Conservation (phyloP, 2,113 vertebrate species). For the Petrocephalus zakoni region DNA sequence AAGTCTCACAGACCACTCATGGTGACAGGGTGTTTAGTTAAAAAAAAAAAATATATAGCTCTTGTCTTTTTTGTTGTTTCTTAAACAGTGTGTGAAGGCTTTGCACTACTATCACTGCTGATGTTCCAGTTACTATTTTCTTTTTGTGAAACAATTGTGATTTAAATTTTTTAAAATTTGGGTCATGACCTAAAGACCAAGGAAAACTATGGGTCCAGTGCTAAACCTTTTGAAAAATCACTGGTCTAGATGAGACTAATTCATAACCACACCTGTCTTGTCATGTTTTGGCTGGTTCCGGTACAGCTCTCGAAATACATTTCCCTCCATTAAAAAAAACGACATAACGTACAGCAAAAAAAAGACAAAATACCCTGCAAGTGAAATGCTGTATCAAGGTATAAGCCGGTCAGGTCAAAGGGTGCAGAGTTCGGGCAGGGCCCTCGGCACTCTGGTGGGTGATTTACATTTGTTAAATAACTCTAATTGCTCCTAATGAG, state of each 20-base stretch:
- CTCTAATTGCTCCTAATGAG: constrained; percentile 99
- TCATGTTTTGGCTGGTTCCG: neutral
- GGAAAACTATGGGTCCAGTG: neutral
- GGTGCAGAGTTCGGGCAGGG: constrained; percentile 54
- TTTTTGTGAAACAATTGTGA: neutral
- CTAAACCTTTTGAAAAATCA: neutral
- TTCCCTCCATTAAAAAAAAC: neutral
- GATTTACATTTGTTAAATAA: constrained; percentile 99
- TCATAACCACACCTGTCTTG: neutral
- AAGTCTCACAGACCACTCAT: neutral
- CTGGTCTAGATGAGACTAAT: neutral
- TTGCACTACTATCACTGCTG: neutral
- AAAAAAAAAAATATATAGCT: neutral
- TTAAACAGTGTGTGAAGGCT: neutral
- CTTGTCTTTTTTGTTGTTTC: neutral
- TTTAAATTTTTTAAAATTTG: neutral
- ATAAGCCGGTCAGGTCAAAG: constrained; percentile 38
- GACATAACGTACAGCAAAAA: neutral
- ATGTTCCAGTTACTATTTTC: neutral
- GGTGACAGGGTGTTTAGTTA: neutral
- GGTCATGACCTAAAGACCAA: neutral
- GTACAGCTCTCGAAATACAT: neutral
- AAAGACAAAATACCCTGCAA: neutral
- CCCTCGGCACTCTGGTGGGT: constrained; percentile 75
- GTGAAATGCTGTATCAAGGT: neutral